These are phyloP conservation scores for Imbricaverruca yamaguchii DNA, from an alignment of 2,888 invertebrate species.

Conservation along the genomic window DNA sequence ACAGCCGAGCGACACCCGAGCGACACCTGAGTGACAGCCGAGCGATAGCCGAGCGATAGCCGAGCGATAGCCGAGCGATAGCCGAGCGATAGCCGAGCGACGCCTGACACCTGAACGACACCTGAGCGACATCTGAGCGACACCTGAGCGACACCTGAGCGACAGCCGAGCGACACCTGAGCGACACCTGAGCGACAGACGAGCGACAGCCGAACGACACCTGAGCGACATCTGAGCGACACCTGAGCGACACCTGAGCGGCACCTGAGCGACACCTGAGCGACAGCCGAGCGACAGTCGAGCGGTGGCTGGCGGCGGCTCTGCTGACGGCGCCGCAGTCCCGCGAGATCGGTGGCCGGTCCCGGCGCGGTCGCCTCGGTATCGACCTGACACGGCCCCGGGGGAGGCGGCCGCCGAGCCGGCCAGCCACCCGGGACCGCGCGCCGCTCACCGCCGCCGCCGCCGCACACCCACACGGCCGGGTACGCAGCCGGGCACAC, in stretches of 20 bases:
- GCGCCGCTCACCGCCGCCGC: not conserved
- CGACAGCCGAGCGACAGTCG: not conserved
- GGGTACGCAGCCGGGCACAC: not conserved
- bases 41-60: not conserved
- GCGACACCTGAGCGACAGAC: not conserved
- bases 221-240: not conserved
- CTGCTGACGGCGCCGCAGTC: not conserved
- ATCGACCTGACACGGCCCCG: constrained; percentile 17
- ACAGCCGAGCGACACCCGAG: not conserved
- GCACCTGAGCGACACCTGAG: not conserved
- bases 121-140: no score
- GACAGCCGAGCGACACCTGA: not conserved
- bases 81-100: not conserved
- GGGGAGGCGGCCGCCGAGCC: not conserved
- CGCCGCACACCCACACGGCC: not conserved
- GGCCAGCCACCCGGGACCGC: not conserved
- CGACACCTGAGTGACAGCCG: not conserved
- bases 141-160: no score
- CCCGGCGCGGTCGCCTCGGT: not conserved
- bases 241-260: not conserved
- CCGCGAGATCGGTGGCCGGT: not conserved
- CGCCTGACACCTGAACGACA: not conserved
- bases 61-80: no score
- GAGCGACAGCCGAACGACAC: not conserved
- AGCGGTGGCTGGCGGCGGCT: not conserved